phyloP scores from a whole-genome alignment of 1,140 invertebrate species.

The Leptinotarsa undecemlineata region DNA sequence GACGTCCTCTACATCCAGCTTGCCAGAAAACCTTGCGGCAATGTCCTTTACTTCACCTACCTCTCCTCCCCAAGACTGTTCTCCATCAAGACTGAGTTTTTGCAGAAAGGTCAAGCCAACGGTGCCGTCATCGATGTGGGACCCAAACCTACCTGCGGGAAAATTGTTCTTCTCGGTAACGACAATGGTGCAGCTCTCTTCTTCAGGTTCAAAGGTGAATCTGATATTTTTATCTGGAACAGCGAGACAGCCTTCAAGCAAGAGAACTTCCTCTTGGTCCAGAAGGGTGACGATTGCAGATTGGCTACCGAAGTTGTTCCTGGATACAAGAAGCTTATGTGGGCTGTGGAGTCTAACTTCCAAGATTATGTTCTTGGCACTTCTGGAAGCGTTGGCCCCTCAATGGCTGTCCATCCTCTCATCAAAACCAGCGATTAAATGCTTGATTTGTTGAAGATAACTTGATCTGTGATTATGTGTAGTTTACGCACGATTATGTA shows the following conservation, averaged over 20 bases:
- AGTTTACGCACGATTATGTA: conserved; percentile 4
- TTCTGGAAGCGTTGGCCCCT: conserved; percentile 61
- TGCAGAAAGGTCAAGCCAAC: conserved; percentile 58
- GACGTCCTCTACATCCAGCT: conserved; percentile 65
- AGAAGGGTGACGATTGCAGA: conserved; percentile 62
- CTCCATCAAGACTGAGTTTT: conserved; percentile 58
- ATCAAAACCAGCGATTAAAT: conserved; percentile 49
- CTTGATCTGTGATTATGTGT: conserved; percentile 26
- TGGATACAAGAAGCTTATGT: conserved; percentile 63
- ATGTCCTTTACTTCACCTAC: conserved; percentile 64
- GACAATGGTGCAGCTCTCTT: conserved; percentile 63
- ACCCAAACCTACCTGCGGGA: conserved; percentile 57
- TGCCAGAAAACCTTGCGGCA: conserved; percentile 57
- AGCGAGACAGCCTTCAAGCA: conserved; percentile 60
- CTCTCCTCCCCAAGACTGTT: conserved; percentile 61
- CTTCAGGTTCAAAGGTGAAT: conserved; percentile 64
- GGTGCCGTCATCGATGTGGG: conserved; percentile 62
- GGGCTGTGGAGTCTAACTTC: conserved; percentile 68
- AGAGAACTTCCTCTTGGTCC: conserved; percentile 62
- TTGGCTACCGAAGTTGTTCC: conserved; percentile 64
- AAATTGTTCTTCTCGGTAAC: conserved; percentile 64
- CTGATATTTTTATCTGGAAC: conserved; percentile 67
- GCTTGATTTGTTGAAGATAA: conserved; percentile 19
- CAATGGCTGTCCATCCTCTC: conserved; percentile 50
- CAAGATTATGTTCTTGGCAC: conserved; percentile 64